phyloP scores from a whole-genome alignment of 2,888 invertebrate genomes.

The Drosophila sordidula region DNA sequence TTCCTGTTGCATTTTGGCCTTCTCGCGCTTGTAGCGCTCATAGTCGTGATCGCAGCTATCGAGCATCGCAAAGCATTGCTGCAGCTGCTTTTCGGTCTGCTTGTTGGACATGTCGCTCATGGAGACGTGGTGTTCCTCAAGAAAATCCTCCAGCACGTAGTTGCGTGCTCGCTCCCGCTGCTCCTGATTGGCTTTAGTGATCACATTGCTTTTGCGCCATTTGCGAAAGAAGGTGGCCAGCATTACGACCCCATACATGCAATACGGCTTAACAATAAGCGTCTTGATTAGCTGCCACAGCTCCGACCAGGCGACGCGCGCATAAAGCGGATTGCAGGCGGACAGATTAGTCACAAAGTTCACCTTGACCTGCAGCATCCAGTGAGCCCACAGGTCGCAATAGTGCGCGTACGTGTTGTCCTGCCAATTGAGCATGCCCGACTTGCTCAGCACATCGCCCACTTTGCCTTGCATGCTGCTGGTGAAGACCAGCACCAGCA shows the following conservation, averaged over 20 bases:
- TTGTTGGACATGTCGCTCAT: slow-evolving; percentile 83
- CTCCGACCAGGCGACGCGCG: slow-evolving; percentile 76
- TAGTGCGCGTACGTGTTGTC: slow-evolving; percentile 80
- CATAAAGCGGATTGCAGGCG: slow-evolving; percentile 83
- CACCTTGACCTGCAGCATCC: slow-evolving; percentile 81
- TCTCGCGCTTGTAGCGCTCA: slow-evolving; percentile 82
- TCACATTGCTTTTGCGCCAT: slow-evolving; percentile 77
- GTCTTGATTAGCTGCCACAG: slow-evolving; percentile 83
- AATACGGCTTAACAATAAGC: slow-evolving; percentile 83
- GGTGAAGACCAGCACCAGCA: slow-evolving; percentile 77
- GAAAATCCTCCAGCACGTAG: slow-evolving; percentile 86
- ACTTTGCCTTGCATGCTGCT: slow-evolving; percentile 80
- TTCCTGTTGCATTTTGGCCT: slow-evolving; percentile 73
- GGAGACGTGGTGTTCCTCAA: slow-evolving; percentile 84
- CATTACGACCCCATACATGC: slow-evolving; percentile 84
- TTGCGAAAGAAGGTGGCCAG: slow-evolving; percentile 84
- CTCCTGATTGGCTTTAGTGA: slow-evolving; percentile 64
- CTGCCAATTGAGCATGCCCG: slow-evolving; percentile 71
- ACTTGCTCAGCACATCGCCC: slow-evolving; percentile 78
- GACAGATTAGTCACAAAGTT: slow-evolving; percentile 82
- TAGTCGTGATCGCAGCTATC: slow-evolving; percentile 83
- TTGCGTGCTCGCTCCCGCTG: slow-evolving; percentile 86
- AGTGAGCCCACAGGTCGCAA: slow-evolving; percentile 81
- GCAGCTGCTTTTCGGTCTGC: slow-evolving; percentile 82
- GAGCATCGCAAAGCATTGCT: slow-evolving; percentile 79